phyloP scores from a whole-genome alignment of 2,113 vertebrate genomes.

The Saimiri boliviensis region DNA sequence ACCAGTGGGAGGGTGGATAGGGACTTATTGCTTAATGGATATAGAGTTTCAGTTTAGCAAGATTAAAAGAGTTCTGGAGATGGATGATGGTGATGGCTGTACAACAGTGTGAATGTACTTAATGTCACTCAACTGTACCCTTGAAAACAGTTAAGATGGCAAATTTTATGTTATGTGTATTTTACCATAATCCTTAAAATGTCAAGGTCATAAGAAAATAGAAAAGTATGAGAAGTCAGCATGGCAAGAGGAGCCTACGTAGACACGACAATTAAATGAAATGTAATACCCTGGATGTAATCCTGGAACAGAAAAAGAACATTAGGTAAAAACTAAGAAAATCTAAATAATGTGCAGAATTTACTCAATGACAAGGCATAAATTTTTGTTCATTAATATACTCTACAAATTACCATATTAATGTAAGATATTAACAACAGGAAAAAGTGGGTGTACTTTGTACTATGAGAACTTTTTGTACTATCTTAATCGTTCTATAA shows the following conservation, averaged over 20 bases:
- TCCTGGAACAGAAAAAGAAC: background rate
- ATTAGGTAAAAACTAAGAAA: constrained; percentile 7
- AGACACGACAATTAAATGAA: background rate
- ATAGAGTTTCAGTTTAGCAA: background rate
- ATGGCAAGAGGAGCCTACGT: background rate
- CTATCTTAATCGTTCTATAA: background rate
- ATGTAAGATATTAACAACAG: background rate
- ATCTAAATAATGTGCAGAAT: background rate
- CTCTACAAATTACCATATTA: background rate
- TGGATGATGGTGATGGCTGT: background rate
- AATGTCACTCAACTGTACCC: background rate
- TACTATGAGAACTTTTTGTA: background rate
- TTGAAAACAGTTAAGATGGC: constrained; percentile 14
- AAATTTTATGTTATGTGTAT: background rate
- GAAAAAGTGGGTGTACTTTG: background rate
- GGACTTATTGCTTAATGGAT: background rate
- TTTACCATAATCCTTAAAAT: constrained; percentile 19
- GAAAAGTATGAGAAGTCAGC: background rate
- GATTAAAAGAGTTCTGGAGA: background rate
- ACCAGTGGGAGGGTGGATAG: background rate
- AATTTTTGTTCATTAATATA: background rate
- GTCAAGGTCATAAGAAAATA: background rate
- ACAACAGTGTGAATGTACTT: background rate
- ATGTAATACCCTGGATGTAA: background rate
- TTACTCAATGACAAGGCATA: background rate